Conservation (phyloP, 2,888 invertebrate genomes). For the Drosophila neutralis region DNA sequence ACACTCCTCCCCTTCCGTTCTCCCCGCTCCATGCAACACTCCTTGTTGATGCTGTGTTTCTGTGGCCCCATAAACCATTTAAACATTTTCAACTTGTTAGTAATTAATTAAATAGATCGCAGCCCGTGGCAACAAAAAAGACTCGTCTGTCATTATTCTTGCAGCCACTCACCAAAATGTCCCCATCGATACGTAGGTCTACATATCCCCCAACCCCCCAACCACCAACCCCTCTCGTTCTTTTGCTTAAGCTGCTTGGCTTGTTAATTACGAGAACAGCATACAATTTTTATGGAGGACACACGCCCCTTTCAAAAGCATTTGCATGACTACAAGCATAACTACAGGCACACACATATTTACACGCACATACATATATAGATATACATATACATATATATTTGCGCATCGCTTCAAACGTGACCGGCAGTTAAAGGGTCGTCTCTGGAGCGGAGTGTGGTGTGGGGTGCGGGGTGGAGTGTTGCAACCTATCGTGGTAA, state of each 20-base stretch:
- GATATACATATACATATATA: background rate
- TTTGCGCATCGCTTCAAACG: constrained; percentile 59
- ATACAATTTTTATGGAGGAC: constrained; percentile 77
- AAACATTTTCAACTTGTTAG: constrained; percentile 81
- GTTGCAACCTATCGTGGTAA: constrained; percentile 35
- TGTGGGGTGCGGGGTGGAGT: background rate
- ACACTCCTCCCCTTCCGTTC: background rate
- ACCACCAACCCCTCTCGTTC: background rate
- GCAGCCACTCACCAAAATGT: constrained; percentile 56
- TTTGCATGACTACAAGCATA: constrained; percentile 60
- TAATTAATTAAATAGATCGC: constrained; percentile 80
- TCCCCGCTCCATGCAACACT: background rate
- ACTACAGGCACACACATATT: background rate
- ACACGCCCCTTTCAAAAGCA: constrained; percentile 70
- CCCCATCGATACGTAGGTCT: constrained; percentile 42
- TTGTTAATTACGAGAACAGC: constrained; percentile 66
- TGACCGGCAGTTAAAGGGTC: constrained; percentile 48
- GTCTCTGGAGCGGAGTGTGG: background rate
- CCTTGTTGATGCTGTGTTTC: constrained; percentile 6
- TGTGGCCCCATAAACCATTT: constrained; percentile 72
- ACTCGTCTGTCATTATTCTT: constrained; percentile 68
- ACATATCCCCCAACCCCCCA: too few relatives aligned
- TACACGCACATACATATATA: background rate
- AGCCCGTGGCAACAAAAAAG: constrained; percentile 63
- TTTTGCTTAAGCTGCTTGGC: constrained; percentile 1